phyloP scores from a whole-genome alignment of 2,888 invertebrate genomes.

The Leptinotarsa haldemani region DNA sequence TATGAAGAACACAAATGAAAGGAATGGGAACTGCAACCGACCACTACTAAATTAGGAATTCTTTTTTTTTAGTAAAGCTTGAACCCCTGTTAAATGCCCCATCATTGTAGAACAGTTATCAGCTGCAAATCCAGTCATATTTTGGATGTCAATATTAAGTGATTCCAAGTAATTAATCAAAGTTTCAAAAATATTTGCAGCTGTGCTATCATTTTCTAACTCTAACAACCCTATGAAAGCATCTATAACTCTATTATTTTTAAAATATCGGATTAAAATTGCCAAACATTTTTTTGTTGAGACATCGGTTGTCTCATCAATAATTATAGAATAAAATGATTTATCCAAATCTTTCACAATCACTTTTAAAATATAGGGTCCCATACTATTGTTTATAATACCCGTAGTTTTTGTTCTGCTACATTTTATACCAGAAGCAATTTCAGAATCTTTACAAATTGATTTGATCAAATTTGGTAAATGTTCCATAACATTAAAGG shows the following conservation, averaged over 20 bases:
- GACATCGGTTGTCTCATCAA: slow-evolving; percentile 39
- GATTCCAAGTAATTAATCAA: no score
- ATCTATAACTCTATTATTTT: slow-evolving; percentile 31
- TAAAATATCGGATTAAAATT: slow-evolving; percentile 34
- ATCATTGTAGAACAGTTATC: slow-evolving; percentile 41
- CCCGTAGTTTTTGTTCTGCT: no score
- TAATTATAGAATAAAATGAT: slow-evolving; percentile 37
- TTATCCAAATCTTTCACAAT: slow-evolving; percentile 29
- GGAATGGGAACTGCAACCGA: slow-evolving; percentile 34
- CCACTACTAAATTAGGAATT: slow-evolving; percentile 32
- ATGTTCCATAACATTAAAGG: no score
- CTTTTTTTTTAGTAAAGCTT: slow-evolving; percentile 31
- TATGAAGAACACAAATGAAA: slow-evolving; percentile 36
- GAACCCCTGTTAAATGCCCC: slow-evolving; percentile 42
- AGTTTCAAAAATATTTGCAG: no score
- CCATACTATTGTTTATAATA: no score
- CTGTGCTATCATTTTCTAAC: no score
- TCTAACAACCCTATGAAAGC: slow-evolving; percentile 21
- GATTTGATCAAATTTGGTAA: no score
- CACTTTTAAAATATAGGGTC: no score
- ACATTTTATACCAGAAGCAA: no score
- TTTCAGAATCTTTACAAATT: no score
- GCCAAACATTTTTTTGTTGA: slow-evolving; percentile 41
- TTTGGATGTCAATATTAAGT: slow-evolving; percentile 27
- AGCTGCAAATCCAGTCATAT: slow-evolving; percentile 41